Conservation (phyloP, 2,888 invertebrate species). For the Parapristionchus giblindavisi region DNA sequence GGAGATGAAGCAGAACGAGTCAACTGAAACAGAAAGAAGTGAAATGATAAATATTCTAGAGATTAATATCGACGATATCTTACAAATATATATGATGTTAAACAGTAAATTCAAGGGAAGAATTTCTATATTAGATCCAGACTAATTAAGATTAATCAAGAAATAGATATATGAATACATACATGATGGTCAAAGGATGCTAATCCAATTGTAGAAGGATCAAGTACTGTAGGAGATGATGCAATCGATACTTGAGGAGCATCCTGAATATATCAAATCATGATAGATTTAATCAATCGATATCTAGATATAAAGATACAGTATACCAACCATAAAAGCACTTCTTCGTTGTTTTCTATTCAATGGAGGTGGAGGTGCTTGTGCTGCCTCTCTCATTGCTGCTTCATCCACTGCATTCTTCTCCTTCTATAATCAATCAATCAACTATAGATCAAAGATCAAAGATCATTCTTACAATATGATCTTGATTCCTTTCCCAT, state of each 20-base stretch:
- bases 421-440: not conserved
- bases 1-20: constrained; percentile 19
- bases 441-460: not conserved
- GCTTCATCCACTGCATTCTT: not conserved
- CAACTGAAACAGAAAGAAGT: constrained; percentile 1
- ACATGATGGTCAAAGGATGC: not conserved
- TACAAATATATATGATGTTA: too few species aligned
- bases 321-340: constrained; percentile 8
- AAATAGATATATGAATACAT: not conserved
- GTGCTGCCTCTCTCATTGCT: constrained; percentile 3
- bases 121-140: too few species aligned
- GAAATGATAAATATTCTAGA: not conserved
- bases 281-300: not conserved
- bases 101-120: too few species aligned
- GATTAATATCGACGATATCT: too few species aligned
- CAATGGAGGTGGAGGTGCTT: constrained; percentile 27
- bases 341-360: constrained; percentile 36
- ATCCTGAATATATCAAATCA: not conserved
- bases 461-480: not conserved
- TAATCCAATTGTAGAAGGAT: constrained; percentile 17
- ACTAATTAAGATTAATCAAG: not conserved
- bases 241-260: constrained; percentile 19
- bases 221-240: constrained; percentile 9
- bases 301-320: not conserved
- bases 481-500: not conserved